phyloP scores from a whole-genome alignment of 2,888 invertebrate genomes.

The Cryptophagus acutangulus region DNA sequence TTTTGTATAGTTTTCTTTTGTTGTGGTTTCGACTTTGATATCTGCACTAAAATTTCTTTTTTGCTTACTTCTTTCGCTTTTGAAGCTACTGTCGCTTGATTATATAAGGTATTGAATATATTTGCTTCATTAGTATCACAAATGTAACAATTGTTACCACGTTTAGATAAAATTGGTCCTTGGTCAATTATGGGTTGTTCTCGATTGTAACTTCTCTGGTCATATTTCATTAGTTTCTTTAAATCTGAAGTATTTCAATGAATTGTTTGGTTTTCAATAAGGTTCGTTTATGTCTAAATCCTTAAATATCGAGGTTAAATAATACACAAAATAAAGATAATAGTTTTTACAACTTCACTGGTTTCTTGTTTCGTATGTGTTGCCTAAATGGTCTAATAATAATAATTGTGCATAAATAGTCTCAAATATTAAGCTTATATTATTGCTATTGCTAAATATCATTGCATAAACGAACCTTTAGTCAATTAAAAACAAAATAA shows the following conservation, averaged over 20 bases:
- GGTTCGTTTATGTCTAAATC: background rate
- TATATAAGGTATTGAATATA: slow-evolving; percentile 35
- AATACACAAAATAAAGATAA: slow-evolving; percentile 9
- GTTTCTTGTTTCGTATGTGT: too few relatives aligned
- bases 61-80: slow-evolving; percentile 39
- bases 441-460: too few relatives aligned
- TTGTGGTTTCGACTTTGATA: too few relatives aligned
- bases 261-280: slow-evolving; percentile 5
- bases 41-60: slow-evolving; percentile 36
- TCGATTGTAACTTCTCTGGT: slow-evolving; percentile 39
- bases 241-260: slow-evolving; percentile 53
- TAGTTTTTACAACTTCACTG: too few relatives aligned
- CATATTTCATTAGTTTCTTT: slow-evolving; percentile 63
- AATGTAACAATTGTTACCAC: slow-evolving; percentile 12
- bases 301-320: too few relatives aligned
- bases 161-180: slow-evolving; percentile 23
- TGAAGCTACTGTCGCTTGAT: slow-evolving; percentile 44
- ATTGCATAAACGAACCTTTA: too few relatives aligned
- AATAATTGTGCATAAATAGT: too few relatives aligned
- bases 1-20: too few relatives aligned
- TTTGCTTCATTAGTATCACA: slow-evolving; percentile 10
- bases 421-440: too few relatives aligned
- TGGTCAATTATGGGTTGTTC: slow-evolving; percentile 19
- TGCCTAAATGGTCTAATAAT: too few relatives aligned
- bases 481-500: too few relatives aligned